Conservation (phyloP, 2,113 vertebrate species). For the Brevimyrus niger region DNA sequence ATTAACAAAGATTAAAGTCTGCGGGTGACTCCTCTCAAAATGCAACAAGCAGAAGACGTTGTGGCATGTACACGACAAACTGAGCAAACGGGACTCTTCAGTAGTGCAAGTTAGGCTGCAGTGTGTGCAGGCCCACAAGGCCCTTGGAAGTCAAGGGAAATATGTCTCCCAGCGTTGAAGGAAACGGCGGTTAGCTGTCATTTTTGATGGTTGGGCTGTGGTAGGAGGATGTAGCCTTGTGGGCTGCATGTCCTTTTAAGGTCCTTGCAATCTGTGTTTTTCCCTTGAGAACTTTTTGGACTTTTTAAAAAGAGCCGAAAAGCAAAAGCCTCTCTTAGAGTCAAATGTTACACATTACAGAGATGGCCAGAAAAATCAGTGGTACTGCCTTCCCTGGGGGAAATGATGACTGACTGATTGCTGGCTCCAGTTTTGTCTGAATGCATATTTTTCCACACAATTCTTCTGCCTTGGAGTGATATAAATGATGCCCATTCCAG, state of each 20-base stretch:
- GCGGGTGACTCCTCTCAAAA: neutral
- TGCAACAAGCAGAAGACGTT: neutral
- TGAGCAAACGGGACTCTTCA: neutral
- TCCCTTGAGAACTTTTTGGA: constrained; percentile 30
- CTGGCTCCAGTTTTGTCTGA: neutral
- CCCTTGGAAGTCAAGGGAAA: constrained; percentile 4
- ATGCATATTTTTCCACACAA: neutral
- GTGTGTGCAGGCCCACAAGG: constrained; percentile 5
- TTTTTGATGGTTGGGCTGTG: constrained; percentile 33
- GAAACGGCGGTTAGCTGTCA: constrained; percentile 21
- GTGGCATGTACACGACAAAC: neutral
- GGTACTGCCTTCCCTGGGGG: neutral
- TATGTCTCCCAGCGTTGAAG: constrained; percentile 23
- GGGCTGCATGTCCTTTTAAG: constrained; percentile 26
- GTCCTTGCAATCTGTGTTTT: constrained; percentile 27
- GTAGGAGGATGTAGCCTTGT: constrained; percentile 24
- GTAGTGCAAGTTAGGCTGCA: constrained; percentile 9
- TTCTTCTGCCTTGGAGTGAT: neutral
- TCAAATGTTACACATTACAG: neutral
- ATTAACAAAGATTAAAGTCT: neutral
- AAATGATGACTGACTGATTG: neutral
- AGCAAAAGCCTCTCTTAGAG: neutral
- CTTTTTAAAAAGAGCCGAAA: neutral
- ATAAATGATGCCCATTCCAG: neutral
- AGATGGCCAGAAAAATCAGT: neutral